phyloP scores from a whole-genome alignment of 2,113 vertebrate species.

The Platichthys stellatus region DNA sequence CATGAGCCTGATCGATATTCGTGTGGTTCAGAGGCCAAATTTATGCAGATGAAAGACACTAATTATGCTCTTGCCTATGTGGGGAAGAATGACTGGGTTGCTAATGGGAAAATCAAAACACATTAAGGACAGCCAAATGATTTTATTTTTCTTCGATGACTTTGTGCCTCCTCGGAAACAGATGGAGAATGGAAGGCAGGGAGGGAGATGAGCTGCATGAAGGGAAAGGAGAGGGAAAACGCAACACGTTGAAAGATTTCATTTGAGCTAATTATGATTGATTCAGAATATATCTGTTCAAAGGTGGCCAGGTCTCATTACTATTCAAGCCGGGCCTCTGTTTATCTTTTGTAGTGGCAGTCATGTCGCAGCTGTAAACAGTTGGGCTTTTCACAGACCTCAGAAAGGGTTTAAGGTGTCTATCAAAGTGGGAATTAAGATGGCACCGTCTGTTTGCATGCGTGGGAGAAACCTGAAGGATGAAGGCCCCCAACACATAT shows the following conservation, averaged over 20 bases:
- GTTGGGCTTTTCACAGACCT: slow-evolving; percentile 1
- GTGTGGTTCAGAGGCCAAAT: slow-evolving; percentile 67
- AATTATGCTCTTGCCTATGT: slow-evolving; percentile 72
- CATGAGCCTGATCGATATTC: slow-evolving; percentile 62
- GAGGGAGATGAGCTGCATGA: slow-evolving; percentile 16
- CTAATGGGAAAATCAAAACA: slow-evolving; percentile 84
- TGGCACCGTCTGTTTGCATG: neutral
- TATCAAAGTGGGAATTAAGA: slow-evolving; percentile 33
- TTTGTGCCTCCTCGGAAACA: slow-evolving; percentile 64
- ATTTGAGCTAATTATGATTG: slow-evolving; percentile 67
- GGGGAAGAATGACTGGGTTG: slow-evolving; percentile 72
- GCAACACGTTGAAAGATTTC: slow-evolving; percentile 55
- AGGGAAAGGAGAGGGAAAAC: slow-evolving; percentile 2
- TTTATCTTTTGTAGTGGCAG: slow-evolving; percentile 30
- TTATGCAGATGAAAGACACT: slow-evolving; percentile 78
- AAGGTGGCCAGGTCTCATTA: slow-evolving; percentile 44
- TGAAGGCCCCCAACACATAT: neutral
- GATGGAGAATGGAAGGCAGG: slow-evolving; percentile 56
- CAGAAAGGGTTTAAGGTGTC: slow-evolving; percentile 28
- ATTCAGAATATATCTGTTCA: slow-evolving; percentile 51
- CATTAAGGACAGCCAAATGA: slow-evolving; percentile 76
- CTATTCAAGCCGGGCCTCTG: slow-evolving; percentile 34
- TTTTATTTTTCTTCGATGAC: slow-evolving; percentile 74
- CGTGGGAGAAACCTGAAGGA: neutral
- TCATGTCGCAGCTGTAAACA: slow-evolving; percentile 36